These are phyloP conservation scores for Astyanax mexicanus DNA, from an alignment of 2,797 vertebrate genomes.

Conservation along the genomic window DNA sequence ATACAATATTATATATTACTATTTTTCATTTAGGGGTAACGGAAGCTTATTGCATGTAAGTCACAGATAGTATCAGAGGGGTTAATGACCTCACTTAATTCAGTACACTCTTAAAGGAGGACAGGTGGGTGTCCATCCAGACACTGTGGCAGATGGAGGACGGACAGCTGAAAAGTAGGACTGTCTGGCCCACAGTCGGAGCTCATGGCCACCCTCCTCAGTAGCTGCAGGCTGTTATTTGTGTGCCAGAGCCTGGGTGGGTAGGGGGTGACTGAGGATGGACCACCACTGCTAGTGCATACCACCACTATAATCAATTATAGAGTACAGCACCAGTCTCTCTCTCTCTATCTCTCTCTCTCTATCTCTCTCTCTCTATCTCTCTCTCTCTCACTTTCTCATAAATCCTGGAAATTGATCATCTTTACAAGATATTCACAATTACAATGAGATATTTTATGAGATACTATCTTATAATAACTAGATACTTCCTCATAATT, in stretches of 20 bases:
- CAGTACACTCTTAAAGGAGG: not conserved
- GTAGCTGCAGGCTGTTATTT: slow-evolving; percentile 22
- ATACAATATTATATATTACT: not conserved
- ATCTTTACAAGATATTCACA: too few relatives aligned
- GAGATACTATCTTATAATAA: too few relatives aligned
- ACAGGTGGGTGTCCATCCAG: not conserved
- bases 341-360: not conserved
- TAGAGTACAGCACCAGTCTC: not conserved
- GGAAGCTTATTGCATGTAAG: not conserved
- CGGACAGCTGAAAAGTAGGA: not conserved
- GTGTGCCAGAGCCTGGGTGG: not conserved
- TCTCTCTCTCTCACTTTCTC: too few relatives aligned
- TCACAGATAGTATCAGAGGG: not conserved
- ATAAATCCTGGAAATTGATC: too few relatives aligned
- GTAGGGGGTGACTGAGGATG: not conserved
- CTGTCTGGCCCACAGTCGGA: not conserved
- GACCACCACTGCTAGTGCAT: not conserved
- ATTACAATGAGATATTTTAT: too few relatives aligned
- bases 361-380: not conserved
- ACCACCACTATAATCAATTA: not conserved
- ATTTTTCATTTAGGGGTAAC: too few relatives aligned
- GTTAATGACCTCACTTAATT: not conserved
- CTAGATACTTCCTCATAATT: too few relatives aligned
- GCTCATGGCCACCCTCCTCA: not conserved
- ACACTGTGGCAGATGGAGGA: not conserved